Conservation (phyloP, 2,797 vertebrate genomes). For the Forpus xanthops region DNA sequence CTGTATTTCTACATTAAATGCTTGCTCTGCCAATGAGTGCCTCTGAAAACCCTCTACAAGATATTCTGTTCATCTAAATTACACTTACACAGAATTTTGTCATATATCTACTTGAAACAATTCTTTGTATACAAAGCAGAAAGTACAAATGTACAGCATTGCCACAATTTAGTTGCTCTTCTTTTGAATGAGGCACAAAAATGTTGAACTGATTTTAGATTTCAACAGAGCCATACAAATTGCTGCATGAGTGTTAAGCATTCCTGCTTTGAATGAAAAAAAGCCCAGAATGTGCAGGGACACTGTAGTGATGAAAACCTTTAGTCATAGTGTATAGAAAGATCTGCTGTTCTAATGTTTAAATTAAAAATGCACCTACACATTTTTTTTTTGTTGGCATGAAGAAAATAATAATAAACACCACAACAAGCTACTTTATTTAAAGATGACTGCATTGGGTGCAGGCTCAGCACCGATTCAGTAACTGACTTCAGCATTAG, state of each 20-base stretch:
- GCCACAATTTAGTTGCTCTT: neutral
- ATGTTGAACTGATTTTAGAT: neutral
- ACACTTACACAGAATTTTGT: neutral
- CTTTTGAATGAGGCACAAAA: neutral
- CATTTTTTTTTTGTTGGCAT: neutral
- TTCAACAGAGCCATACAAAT: neutral
- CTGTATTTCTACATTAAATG: neutral
- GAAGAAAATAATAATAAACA: neutral
- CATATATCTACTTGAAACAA: neutral
- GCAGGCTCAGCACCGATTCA: neutral
- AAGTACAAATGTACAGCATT: neutral
- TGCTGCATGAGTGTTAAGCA: neutral
- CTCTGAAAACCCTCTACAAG: neutral
- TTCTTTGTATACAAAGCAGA: neutral
- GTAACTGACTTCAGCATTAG: neutral
- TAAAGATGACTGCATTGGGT: neutral
- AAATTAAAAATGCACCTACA: neutral
- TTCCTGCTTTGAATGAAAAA: neutral
- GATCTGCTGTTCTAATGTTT: neutral
- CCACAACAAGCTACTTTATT: neutral
- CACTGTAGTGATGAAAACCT: neutral
- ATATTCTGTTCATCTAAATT: neutral
- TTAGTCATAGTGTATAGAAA: neutral
- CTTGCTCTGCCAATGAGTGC: neutral
- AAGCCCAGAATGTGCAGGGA: neutral